These are phyloP conservation scores for Drosophila prosaltans DNA, from an alignment of 1,140 invertebrate species.

Conservation along the genomic window DNA sequence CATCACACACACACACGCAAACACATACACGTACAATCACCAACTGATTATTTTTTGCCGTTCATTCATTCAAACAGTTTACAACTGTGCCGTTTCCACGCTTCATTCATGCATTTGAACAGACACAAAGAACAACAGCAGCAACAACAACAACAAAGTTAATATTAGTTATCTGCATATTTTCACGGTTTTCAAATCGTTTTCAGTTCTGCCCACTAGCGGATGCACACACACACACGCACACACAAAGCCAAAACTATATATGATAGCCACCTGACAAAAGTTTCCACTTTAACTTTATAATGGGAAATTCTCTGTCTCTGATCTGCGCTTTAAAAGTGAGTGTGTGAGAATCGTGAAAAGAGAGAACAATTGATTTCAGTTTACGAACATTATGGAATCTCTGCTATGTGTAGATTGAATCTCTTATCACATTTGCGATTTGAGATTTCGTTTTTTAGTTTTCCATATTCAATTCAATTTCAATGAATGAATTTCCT, in stretches of 20 bases:
- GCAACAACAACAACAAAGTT: slow-evolving; percentile 40
- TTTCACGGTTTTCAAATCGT: slow-evolving; percentile 74
- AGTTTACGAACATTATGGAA: not conserved
- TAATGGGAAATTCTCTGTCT: slow-evolving; percentile 46
- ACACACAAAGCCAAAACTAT: slow-evolving; percentile 1
- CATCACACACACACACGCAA: not conserved
- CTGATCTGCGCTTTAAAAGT: no score
- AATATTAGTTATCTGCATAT: slow-evolving; percentile 82
- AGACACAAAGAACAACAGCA: slow-evolving; percentile 36
- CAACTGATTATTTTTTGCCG: not conserved
- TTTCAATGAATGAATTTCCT: slow-evolving; percentile 19
- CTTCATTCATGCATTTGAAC: slow-evolving; percentile 78
- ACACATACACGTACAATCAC: no score
- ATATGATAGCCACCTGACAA: slow-evolving; percentile 57
- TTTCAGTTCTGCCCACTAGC: slow-evolving; percentile 64
- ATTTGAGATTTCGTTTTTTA: slow-evolving; percentile 4
- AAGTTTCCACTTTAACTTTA: slow-evolving; percentile 49
- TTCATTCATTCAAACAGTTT: slow-evolving; percentile 38
- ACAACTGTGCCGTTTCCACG: slow-evolving; percentile 60
- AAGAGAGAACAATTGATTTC: slow-evolving; percentile 1
- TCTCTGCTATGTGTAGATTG: not conserved
- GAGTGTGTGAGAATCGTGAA: slow-evolving; percentile 4
- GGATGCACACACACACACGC: slow-evolving; percentile 52
- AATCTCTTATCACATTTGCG: slow-evolving; percentile 3
- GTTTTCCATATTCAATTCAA: slow-evolving; percentile 5